These are phyloP conservation scores for Aurelia sp. DNA, from an alignment of 30 jellyfish, hydroid and myxozoan species.

Conservation along the genomic window DNA sequence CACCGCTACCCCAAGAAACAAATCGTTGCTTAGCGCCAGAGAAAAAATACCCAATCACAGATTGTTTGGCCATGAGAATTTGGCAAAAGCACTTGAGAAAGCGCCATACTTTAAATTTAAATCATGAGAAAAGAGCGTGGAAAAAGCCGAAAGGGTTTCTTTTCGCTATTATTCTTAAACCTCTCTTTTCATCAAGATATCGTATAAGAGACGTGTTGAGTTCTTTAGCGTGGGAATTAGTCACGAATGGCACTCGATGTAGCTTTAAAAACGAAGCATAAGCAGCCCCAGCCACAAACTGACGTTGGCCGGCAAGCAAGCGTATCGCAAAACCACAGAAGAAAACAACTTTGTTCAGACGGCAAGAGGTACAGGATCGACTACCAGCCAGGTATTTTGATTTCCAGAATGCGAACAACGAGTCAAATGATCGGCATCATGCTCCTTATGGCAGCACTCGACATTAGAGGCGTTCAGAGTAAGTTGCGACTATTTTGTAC, in stretches of 20 bases:
- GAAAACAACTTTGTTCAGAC: no score
- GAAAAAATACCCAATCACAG: no score
- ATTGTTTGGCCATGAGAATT: no score
- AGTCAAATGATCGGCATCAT: no score
- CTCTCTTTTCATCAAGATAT: conserved; percentile 76
- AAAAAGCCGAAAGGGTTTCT: conserved; percentile 1
- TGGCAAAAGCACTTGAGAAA: neutral
- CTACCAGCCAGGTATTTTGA: no score
- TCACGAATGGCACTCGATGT: conserved; percentile 6
- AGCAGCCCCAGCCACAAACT: conserved; percentile 22
- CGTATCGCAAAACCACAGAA: neutral
- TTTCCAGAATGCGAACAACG: no score
- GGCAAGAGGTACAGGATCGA: no score
- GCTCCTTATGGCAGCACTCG: no score
- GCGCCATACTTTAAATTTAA: conserved; percentile 5
- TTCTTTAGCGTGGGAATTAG: conserved; percentile 64
- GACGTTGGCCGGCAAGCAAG: conserved; percentile 10
- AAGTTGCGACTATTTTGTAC: no score
- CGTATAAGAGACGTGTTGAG: conserved; percentile 53
- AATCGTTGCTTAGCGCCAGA: no score
- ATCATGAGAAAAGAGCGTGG: conserved; percentile 35
- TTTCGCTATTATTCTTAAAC: conserved; percentile 18
- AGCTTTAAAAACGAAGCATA: conserved; percentile 10
- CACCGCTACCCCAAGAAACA: no score
- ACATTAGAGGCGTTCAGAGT: no score